Evolutionary conservation across 2,797 vertebrate species (phyloP).

Genomic region (Tadarida brasiliensis): DNA sequence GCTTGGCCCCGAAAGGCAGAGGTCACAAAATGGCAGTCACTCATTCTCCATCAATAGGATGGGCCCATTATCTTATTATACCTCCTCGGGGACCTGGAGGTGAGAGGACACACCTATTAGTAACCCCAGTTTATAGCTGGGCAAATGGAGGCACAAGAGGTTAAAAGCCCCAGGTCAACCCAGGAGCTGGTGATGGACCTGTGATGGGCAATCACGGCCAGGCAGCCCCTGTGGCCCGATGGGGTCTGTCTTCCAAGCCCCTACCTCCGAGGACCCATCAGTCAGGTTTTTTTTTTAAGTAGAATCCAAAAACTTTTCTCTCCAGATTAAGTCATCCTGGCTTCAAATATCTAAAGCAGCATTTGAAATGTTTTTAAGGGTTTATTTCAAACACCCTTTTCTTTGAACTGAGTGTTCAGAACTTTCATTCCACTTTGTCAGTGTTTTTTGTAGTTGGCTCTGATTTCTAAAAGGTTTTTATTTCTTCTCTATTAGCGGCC

Average conservation of each 20-base stretch:
- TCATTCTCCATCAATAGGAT: background rate
- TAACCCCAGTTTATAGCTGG: constrained; percentile 74
- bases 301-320: constrained; percentile 64
- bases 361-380: constrained; percentile 81
- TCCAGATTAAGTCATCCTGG: constrained; percentile 74
- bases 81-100: constrained; percentile 52
- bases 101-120: constrained; percentile 57
- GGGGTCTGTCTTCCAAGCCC: background rate
- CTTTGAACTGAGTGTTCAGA: constrained; percentile 73
- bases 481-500: constrained; percentile 81
- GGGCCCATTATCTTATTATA: constrained; percentile 36
- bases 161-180: constrained; percentile 67
- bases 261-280: background rate
- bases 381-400: constrained; percentile 76
- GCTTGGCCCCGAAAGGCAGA: background rate
- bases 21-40: constrained; percentile 7
- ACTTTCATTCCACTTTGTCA: constrained; percentile 67
- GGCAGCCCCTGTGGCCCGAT: background rate
- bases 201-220: background rate
- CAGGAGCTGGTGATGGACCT: background rate
- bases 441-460: constrained; percentile 72
- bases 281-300: background rate
- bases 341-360: constrained; percentile 75
- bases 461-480: constrained; percentile 78
- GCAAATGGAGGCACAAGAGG: constrained; percentile 56